Conservation (phyloP, 2,797 vertebrate genomes). For the Megaceryle alcyon region DNA sequence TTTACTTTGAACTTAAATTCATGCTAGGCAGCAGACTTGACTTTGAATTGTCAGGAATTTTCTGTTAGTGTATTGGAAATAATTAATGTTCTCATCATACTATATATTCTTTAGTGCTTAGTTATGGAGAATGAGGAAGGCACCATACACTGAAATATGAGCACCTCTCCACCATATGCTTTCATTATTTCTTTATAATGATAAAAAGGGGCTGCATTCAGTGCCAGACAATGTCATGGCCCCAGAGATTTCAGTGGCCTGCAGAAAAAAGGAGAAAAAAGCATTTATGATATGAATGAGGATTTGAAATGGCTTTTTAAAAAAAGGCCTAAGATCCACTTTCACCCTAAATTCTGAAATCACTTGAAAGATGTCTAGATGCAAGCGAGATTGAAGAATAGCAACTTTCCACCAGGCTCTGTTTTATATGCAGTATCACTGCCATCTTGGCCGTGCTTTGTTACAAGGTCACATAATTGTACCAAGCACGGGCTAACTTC, state of each 20-base stretch:
- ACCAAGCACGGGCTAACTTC: slow-evolving; percentile 2
- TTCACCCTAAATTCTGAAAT: slow-evolving; percentile 62
- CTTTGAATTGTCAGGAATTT: slow-evolving; percentile 56
- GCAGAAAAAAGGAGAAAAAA: slow-evolving; percentile 67
- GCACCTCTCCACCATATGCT: slow-evolving; percentile 62
- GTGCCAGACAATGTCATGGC: slow-evolving; percentile 56
- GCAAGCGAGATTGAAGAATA: slow-evolving; percentile 48
- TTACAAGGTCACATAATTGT: slow-evolving; percentile 48
- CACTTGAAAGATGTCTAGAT: slow-evolving; percentile 58
- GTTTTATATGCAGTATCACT: slow-evolving; percentile 4
- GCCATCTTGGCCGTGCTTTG: slow-evolving; percentile 58
- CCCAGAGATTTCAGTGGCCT: slow-evolving; percentile 58
- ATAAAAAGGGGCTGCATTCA: slow-evolving; percentile 70
- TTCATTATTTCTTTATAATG: slow-evolving; percentile 74
- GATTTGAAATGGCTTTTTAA: slow-evolving; percentile 61
- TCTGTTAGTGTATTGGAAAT: slow-evolving; percentile 44
- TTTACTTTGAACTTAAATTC: slow-evolving; percentile 33
- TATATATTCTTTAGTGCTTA: slow-evolving; percentile 34
- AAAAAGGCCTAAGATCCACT: slow-evolving; percentile 57
- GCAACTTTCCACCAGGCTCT: slow-evolving; percentile 38
- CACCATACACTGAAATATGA: slow-evolving; percentile 50
- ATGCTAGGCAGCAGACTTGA: slow-evolving; percentile 14
- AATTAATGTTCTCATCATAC: slow-evolving; percentile 50
- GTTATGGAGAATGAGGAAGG: slow-evolving; percentile 53
- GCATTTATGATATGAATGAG: slow-evolving; percentile 70